Conservation (phyloP, 2,888 invertebrate genomes). For the Trachelus iudaicus region DNA sequence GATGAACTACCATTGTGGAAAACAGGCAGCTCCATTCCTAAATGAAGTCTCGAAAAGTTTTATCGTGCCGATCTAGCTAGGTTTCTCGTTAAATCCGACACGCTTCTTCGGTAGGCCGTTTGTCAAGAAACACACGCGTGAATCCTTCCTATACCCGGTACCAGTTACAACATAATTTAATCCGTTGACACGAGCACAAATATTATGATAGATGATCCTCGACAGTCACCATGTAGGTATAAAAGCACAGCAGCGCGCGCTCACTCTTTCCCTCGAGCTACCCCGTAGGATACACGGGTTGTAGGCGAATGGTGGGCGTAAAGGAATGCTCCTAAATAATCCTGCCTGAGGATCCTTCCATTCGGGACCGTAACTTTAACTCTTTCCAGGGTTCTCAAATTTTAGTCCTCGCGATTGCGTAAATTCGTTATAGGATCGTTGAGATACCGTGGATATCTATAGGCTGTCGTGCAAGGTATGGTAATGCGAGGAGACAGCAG, state of each 20-base stretch:
- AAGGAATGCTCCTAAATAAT: conserved; percentile 50
- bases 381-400: conserved; percentile 33
- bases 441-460: conserved; percentile 11
- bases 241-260: not conserved
- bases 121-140: not conserved
- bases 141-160: not conserved
- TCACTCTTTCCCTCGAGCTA: conserved; percentile 11
- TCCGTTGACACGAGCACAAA: conserved; percentile 51
- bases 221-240: conserved; percentile 21
- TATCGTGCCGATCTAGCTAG: conserved; percentile 13
- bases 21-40: not conserved
- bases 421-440: conserved; percentile 11
- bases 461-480: conserved; percentile 17
- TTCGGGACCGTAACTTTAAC: conserved; percentile 26
- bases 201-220: conserved; percentile 52
- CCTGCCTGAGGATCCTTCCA: conserved; percentile 31
- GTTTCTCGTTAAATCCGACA: conserved; percentile 43
- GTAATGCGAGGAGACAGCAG: conserved; percentile 23
- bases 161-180: conserved; percentile 49
- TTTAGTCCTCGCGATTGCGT: conserved; percentile 21
- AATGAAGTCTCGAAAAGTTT: not conserved
- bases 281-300: conserved; percentile 29
- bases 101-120: conserved; percentile 19
- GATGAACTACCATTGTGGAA: not conserved
- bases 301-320: conserved; percentile 49